These are phyloP conservation scores for Excalfactoria chinensis DNA, from an alignment of 2,113 vertebrate species.

Conservation along the genomic window DNA sequence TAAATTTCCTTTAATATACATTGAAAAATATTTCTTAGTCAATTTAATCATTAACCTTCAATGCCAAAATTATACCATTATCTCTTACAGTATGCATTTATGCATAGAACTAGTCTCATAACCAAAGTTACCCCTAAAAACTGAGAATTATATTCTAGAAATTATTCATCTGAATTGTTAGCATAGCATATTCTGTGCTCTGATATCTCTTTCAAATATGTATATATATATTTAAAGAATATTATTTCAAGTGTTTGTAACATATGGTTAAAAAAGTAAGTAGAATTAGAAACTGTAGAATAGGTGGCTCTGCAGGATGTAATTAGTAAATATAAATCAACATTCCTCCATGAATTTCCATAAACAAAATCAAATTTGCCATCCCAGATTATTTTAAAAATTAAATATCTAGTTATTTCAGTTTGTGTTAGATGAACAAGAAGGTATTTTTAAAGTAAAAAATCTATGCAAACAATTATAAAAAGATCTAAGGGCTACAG, in stretches of 20 bases:
- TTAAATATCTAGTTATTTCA: background rate
- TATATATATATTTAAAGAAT: background rate
- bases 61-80: background rate
- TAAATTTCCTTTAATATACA: background rate
- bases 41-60: background rate
- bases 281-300: background rate
- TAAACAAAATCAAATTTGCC: conserved; percentile 4
- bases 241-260: background rate
- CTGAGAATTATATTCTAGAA: background rate
- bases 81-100: background rate
- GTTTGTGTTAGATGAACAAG: background rate
- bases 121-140: background rate
- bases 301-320: background rate
- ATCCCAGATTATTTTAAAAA: background rate
- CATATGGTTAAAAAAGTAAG: background rate
- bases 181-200: background rate
- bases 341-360: background rate
- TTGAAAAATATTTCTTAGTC: background rate
- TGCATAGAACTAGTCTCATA: background rate
- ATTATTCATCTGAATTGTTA: background rate
- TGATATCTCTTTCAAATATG: background rate
- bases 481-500: background rate
- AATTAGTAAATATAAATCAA: conserved; percentile 37
- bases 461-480: background rate
- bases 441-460: background rate